Evolutionary conservation across 2,797 vertebrate species (phyloP).

Genomic region (Lagorchestes hirsutus): DNA sequence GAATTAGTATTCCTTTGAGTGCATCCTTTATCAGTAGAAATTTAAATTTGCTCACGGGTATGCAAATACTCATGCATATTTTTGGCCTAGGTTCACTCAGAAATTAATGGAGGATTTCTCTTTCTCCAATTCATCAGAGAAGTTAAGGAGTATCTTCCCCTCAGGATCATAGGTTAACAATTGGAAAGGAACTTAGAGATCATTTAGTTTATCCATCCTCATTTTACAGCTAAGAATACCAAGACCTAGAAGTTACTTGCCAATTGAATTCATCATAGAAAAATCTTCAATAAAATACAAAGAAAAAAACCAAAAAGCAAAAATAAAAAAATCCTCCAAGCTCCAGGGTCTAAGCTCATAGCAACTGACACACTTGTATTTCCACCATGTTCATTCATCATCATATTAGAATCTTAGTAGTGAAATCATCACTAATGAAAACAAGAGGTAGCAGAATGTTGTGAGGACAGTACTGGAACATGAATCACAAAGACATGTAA

Average conservation of each 20-base stretch:
- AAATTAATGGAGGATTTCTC: neutral
- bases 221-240: neutral
- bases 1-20: neutral
- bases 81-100: neutral
- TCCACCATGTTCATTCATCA: neutral
- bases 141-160: neutral
- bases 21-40: neutral
- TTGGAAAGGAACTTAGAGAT: neutral
- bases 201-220: neutral
- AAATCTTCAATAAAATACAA: neutral
- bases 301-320: neutral
- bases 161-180: neutral
- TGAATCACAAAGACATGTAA: neutral
- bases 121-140: neutral
- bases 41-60: neutral
- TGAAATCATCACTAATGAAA: neutral
- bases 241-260: neutral
- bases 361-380: neutral
- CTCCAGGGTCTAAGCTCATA: neutral
- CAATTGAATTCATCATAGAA: neutral
- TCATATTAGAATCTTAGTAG: neutral
- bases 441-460: neutral
- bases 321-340: neutral
- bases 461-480: neutral
- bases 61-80: neutral